Percentiles rank a stretch among this genome's conserved stretches.
These are phyloP conservation scores for Sorex araneus DNA, from an alignment of 2,113 vertebrate species.

Conservation along the genomic window DNA sequence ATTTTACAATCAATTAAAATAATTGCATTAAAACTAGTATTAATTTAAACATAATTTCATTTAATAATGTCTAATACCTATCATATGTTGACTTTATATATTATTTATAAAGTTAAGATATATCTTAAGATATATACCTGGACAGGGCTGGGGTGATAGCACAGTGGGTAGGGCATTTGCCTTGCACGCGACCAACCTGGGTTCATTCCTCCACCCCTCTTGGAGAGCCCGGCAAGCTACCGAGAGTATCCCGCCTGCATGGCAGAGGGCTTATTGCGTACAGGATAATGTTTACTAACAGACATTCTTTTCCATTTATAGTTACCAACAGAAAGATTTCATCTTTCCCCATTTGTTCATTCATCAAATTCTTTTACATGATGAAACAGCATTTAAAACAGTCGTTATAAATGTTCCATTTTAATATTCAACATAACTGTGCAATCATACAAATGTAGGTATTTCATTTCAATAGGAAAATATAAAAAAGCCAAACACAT, in stretches of 20 bases:
- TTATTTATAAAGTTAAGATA: too few relatives aligned
- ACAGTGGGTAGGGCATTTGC: too few relatives aligned
- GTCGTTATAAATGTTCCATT: not conserved
- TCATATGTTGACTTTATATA: too few relatives aligned
- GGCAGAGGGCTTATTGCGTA: not conserved
- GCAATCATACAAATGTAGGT: not conserved
- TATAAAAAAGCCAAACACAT: not conserved
- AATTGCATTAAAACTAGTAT: not conserved
- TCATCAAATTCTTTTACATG: not conserved
- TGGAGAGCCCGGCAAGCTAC: too few relatives aligned
- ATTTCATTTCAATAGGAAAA: slow-evolving; percentile 28
- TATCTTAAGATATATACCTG: too few relatives aligned
- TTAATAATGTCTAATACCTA: not conserved
- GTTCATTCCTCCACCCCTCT: too few relatives aligned
- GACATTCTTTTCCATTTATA: slow-evolving; percentile 21
- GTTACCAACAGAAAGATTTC: not conserved
- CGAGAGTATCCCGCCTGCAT: too few relatives aligned
- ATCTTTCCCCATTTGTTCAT: not conserved
- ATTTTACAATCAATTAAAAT: too few relatives aligned
- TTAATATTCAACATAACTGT: not conserved
- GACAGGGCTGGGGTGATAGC: too few relatives aligned
- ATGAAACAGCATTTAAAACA: slow-evolving; percentile 15
- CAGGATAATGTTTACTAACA: not conserved
- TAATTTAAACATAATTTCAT: slow-evolving; percentile 4
- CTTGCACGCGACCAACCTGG: too few relatives aligned